Evolutionary conservation across 92 coral and sea anemone genomes (phyloP), one percentile per base, ranked within the genome.

Genomic region (Bergia sp.): DNA sequence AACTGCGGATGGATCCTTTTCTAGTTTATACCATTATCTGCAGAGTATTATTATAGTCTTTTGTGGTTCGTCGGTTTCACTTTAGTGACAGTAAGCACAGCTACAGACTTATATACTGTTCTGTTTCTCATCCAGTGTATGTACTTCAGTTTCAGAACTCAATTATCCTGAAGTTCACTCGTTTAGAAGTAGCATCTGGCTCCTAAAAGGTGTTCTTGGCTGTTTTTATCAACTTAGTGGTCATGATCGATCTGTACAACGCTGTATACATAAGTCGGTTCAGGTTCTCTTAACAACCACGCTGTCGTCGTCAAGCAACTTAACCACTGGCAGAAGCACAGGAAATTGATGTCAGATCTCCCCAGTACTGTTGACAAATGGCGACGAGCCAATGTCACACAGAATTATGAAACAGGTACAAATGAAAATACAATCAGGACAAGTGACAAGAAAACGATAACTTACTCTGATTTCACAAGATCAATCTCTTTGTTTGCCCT

Each of bases 301-400:
- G n/a, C 50, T 76, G 53, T 18, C 38, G 82, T 79, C 7, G 82
- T 79, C 66, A 45, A 79, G 82, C 82, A 79, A 79, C 82, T 47
- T 29, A 29, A 20, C 41, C 38, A 36, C 8, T 79, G 82, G 49
- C 23, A 21, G 21, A 61, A 73, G 3, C 6, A 3, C 65, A 21
- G 36, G 40, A 79, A 44, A 21, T 36, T 79, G 11, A 7, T 49
- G 49, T 79, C 82, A 23, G 65, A 79, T 79, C 49, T 79, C 82
- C 29, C 29, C 80, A 16, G 53, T 76, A 0, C 65, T 29, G 40
- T 36, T 79, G 82, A 47, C 80, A 42, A 72, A 37, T 36, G 76
- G 1, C 8, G 49, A 76, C 21, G 50, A 38, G 21, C 10, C 21
- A 44, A 16, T 41, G 53, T 39, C 79, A 41, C 41, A 76, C 50